Conservation (phyloP, 2,888 invertebrate species). For the Plebejus argus region DNA sequence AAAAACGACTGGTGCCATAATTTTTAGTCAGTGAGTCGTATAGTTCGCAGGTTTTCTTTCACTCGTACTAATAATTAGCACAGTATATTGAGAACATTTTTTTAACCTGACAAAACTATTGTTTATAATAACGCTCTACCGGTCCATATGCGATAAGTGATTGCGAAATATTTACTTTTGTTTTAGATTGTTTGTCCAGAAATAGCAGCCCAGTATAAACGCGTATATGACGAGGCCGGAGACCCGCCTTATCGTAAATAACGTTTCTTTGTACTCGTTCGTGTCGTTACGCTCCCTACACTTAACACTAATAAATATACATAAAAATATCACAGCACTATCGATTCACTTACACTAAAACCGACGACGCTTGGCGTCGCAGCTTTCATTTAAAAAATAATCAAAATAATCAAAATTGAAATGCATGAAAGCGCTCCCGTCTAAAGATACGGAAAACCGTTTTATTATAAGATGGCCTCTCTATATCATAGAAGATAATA, state of each 20-base stretch:
- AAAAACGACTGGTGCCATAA: slow-evolving; percentile 22
- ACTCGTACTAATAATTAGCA: too few relatives aligned
- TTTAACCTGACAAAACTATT: background rate
- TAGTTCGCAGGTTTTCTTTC: background rate
- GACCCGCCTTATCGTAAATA: slow-evolving; percentile 51
- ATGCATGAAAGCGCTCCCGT: slow-evolving; percentile 62
- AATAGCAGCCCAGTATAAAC: slow-evolving; percentile 26
- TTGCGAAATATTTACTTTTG: slow-evolving; percentile 20
- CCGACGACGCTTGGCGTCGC: slow-evolving; percentile 67
- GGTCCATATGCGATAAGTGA: slow-evolving; percentile 38
- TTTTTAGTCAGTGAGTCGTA: background rate
- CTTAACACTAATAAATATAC: slow-evolving; percentile 73
- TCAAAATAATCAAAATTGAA: slow-evolving; percentile 72
- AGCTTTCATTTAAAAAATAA: slow-evolving; percentile 53
- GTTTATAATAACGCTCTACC: background rate
- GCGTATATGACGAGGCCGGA: background rate
- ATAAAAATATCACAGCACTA: slow-evolving; percentile 81
- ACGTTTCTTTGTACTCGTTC: slow-evolving; percentile 72
- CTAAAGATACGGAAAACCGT: slow-evolving; percentile 39
- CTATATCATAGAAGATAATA: background rate
- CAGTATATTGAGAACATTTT: too few relatives aligned
- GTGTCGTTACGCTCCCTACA: slow-evolving; percentile 63
- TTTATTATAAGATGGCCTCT: slow-evolving; percentile 19
- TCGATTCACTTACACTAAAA: slow-evolving; percentile 79
- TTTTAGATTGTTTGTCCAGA: slow-evolving; percentile 28